These are phyloP conservation scores for Microvelia longipes DNA, from an alignment of 1,140 invertebrate genomes.

Conservation along the genomic window DNA sequence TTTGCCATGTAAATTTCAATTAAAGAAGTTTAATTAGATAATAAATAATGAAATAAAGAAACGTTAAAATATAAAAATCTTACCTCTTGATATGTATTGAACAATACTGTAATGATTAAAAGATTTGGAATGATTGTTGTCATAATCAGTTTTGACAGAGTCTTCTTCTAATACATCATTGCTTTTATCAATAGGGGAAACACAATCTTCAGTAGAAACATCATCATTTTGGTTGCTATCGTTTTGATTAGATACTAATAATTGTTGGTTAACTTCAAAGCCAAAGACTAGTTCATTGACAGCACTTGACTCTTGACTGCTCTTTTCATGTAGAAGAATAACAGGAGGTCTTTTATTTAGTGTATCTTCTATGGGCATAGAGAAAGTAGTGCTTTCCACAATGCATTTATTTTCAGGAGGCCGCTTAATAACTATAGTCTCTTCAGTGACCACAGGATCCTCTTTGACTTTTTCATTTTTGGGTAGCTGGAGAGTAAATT, in stretches of 20 bases:
- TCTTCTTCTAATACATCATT: neutral
- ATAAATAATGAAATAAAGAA: neutral
- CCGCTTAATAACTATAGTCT: slow-evolving; percentile 17
- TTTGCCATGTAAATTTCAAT: neutral
- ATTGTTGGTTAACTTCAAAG: slow-evolving; percentile 19
- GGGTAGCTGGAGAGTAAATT: slow-evolving; percentile 13
- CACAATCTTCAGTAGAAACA: no score
- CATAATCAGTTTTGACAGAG: neutral
- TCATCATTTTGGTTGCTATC: neutral
- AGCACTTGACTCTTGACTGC: neutral
- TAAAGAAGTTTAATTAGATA: neutral
- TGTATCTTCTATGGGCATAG: neutral
- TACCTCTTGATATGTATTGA: neutral
- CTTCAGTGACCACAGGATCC: slow-evolving; percentile 12
- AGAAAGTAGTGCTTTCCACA: neutral
- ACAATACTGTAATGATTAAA: neutral
- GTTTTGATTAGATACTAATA: slow-evolving; percentile 4
- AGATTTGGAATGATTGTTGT: neutral
- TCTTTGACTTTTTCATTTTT: slow-evolving; percentile 9
- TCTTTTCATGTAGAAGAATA: slow-evolving; percentile 17
- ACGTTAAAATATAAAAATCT: neutral
- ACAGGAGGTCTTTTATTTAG: slow-evolving; percentile 16
- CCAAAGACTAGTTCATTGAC: slow-evolving; percentile 18
- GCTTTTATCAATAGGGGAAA: neutral
- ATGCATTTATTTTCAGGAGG: slow-evolving; percentile 4